Evolutionary conservation across 1,140 invertebrate species (phyloP).

Genomic region (Stenopsyche tienmushanensis): DNA sequence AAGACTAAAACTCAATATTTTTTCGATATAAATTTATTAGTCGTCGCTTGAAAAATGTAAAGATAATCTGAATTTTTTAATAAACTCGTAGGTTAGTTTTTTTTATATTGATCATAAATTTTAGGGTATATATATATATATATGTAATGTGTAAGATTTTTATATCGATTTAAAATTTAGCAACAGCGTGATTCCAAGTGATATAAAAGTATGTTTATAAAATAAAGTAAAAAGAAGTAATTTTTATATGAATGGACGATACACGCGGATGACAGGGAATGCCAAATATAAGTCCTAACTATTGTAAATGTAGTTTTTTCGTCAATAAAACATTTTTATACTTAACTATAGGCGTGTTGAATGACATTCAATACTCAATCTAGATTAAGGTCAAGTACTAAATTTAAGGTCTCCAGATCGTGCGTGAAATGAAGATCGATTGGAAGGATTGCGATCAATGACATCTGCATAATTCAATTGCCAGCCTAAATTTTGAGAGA

Average conservation of each 20-base stretch:
- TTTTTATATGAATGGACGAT: conserved; percentile 21
- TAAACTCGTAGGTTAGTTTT: conserved; percentile 10
- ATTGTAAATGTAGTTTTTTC: conserved; percentile 32
- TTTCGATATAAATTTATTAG: conserved; percentile 1
- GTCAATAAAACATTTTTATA: conserved; percentile 25
- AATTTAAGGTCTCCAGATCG: too few relatives aligned
- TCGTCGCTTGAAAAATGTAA: neutral
- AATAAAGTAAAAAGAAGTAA: too few relatives aligned
- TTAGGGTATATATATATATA: conserved; percentile 4
- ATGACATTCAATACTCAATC: too few relatives aligned
- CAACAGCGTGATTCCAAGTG: conserved; percentile 41
- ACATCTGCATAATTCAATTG: too few relatives aligned
- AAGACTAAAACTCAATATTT: conserved; percentile 7
- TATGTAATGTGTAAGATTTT: conserved; percentile 31
- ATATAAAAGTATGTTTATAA: conserved; percentile 38
- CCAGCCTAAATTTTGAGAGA: too few relatives aligned
- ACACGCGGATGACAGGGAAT: conserved; percentile 38
- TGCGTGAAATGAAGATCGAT: too few relatives aligned
- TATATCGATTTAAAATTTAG: conserved; percentile 39
- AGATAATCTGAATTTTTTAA: conserved; percentile 12
- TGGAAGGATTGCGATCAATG: too few relatives aligned
- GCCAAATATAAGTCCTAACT: conserved; percentile 40
- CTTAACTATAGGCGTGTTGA: neutral
- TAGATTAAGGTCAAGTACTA: too few relatives aligned
- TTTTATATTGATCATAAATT: conserved; percentile 39